These are phyloP conservation scores for Meloidogyne chitwoodi DNA, from an alignment of 1,140 invertebrate species.

Conservation along the genomic window DNA sequence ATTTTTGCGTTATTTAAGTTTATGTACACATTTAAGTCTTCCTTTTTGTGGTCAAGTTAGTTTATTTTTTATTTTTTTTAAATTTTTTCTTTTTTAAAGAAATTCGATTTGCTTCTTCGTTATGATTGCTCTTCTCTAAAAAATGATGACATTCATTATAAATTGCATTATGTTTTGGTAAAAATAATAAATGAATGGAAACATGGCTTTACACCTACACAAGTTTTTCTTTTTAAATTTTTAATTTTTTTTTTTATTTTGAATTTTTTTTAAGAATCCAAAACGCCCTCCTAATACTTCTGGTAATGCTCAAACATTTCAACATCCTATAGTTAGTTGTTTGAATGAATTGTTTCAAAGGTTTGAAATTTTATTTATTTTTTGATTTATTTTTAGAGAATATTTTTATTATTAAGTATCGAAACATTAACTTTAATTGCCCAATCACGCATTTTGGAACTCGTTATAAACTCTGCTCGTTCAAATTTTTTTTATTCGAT, in stretches of 20 bases:
- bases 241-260: too few relatives aligned
- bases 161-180: not conserved
- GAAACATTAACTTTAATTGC: not conserved
- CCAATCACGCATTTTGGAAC: not conserved
- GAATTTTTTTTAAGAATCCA: not conserved
- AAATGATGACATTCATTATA: not conserved
- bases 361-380: not conserved
- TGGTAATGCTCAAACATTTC: not conserved
- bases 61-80: not conserved
- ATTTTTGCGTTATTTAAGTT: conserved; percentile 1
- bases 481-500: not conserved
- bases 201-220: not conserved
- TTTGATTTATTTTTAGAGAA: not conserved
- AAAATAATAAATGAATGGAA: conserved; percentile 1
- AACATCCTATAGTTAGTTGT: not conserved
- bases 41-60: conserved; percentile 13
- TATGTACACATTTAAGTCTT: not conserved
- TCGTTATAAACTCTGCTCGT: not conserved
- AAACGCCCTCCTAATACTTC: not conserved
- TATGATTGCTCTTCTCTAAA: not conserved
- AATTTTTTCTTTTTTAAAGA: not conserved
- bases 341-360: not conserved
- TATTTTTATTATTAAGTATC: not conserved
- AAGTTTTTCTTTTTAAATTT: not conserved
- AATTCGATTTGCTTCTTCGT: conserved; percentile 11